These are phyloP conservation scores for Tetramorium parvispinum DNA, from an alignment of 1,140 invertebrate genomes.

Conservation along the genomic window DNA sequence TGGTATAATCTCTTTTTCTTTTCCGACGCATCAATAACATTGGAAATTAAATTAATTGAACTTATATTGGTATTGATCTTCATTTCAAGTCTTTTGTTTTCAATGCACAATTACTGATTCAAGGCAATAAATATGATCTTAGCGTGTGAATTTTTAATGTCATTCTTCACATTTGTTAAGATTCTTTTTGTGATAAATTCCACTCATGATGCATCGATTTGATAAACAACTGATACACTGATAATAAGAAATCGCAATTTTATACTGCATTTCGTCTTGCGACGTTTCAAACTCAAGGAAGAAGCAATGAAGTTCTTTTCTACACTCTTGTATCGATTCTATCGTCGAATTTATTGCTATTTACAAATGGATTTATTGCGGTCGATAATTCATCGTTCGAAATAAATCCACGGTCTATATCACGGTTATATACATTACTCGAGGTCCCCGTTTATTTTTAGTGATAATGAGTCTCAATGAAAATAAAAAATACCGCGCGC, in stretches of 20 bases:
- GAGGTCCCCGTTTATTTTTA: constrained; percentile 47
- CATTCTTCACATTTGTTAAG: background rate
- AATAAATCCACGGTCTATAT: constrained; percentile 33
- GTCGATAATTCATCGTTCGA: background rate
- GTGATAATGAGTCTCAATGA: constrained; percentile 37
- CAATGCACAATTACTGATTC: no score
- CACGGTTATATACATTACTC: constrained; percentile 17
- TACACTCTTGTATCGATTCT: background rate
- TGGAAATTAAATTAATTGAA: no score
- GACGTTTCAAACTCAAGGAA: background rate
- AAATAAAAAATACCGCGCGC: constrained; percentile 32
- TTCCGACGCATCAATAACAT: no score
- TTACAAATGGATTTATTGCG: constrained; percentile 10
- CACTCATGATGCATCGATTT: background rate
- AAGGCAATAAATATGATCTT: no score
- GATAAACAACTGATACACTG: background rate
- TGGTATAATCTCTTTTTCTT: no score
- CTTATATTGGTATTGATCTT: no score
- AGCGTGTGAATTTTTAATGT: background rate
- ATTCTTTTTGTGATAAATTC: background rate
- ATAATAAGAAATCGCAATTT: background rate
- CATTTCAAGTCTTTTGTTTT: no score
- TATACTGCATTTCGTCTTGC: background rate
- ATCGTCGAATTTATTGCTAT: background rate
- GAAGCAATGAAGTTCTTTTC: background rate